Evolutionary conservation across 1,140 invertebrate species (phyloP).

Genomic region (Paracyclopina nana): DNA sequence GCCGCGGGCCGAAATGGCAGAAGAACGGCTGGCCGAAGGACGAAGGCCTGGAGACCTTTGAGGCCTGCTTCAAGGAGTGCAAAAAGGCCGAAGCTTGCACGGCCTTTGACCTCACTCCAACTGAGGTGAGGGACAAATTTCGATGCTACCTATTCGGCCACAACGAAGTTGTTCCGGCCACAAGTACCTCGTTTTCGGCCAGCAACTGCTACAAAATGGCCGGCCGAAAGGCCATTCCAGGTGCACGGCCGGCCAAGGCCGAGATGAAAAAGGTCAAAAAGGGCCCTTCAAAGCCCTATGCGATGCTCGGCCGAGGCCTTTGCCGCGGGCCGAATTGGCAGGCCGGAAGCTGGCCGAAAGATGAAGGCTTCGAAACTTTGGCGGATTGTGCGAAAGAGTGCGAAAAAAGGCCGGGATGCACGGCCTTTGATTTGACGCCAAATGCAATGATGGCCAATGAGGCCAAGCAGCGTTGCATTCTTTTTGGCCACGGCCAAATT

Average conservation of each 20-base stretch:
- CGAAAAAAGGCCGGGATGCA: too few relatives aligned
- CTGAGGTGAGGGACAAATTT: neutral
- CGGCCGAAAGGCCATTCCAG: neutral
- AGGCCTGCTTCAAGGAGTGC: neutral
- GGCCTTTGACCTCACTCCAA: neutral
- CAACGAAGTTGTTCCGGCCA: neutral
- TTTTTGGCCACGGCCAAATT: conserved; percentile 15
- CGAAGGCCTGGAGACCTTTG: neutral
- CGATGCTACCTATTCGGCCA: conserved; percentile 1
- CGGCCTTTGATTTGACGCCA: too few relatives aligned
- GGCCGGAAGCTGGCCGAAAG: too few relatives aligned
- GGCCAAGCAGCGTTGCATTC: too few relatives aligned
- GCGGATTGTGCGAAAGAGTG: too few relatives aligned
- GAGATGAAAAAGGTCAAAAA: too few relatives aligned
- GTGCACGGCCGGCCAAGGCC: too few relatives aligned
- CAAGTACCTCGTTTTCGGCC: neutral
- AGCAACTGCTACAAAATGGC: conserved; percentile 3
- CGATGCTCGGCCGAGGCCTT: too few relatives aligned
- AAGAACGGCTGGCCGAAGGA: conserved; percentile 2
- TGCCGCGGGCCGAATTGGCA: too few relatives aligned
- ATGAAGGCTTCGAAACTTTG: too few relatives aligned
- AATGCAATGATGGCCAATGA: too few relatives aligned
- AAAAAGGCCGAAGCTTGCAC: neutral
- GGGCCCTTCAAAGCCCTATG: too few relatives aligned
- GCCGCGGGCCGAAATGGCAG: conserved; percentile 9